These are phyloP conservation scores for Timandra comae DNA, from an alignment of 2,888 invertebrate genomes.

Conservation along the genomic window DNA sequence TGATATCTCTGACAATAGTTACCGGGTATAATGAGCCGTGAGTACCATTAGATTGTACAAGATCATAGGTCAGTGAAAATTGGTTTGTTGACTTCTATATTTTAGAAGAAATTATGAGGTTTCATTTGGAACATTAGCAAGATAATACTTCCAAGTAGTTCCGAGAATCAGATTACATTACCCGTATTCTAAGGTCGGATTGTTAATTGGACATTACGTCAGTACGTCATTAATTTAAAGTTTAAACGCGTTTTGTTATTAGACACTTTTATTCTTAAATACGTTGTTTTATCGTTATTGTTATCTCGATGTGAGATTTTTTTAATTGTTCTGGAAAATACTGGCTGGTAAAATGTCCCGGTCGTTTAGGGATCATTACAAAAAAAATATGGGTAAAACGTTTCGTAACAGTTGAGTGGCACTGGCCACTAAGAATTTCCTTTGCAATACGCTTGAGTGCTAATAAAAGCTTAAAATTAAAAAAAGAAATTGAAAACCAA, in stretches of 20 bases:
- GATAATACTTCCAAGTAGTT: constrained; percentile 45
- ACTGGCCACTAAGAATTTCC: not conserved
- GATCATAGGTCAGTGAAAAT: constrained; percentile 25
- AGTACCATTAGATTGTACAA: constrained; percentile 3
- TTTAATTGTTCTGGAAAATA: too few relatives aligned
- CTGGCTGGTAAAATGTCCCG: too few relatives aligned
- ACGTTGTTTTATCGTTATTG: not conserved
- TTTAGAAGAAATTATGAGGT: constrained; percentile 45
- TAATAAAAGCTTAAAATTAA: too few relatives aligned
- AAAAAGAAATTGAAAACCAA: too few relatives aligned
- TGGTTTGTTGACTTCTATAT: constrained; percentile 36
- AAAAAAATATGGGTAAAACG: too few relatives aligned
- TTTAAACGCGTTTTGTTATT: constrained; percentile 43
- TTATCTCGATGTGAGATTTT: not conserved
- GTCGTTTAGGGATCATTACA: too few relatives aligned
- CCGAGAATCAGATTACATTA: constrained; percentile 55
- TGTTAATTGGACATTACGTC: constrained; percentile 49
- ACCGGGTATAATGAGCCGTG: constrained; percentile 19
- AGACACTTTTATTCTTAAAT: constrained; percentile 16
- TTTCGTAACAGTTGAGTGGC: not conserved
- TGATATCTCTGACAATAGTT: constrained; percentile 20
- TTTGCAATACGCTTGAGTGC: too few relatives aligned
- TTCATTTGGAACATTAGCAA: constrained; percentile 48
- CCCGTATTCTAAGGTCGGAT: constrained; percentile 39
- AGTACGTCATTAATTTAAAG: constrained; percentile 32